Conservation (phyloP, 2,113 vertebrate genomes). For the Colossoma macropomum region DNA sequence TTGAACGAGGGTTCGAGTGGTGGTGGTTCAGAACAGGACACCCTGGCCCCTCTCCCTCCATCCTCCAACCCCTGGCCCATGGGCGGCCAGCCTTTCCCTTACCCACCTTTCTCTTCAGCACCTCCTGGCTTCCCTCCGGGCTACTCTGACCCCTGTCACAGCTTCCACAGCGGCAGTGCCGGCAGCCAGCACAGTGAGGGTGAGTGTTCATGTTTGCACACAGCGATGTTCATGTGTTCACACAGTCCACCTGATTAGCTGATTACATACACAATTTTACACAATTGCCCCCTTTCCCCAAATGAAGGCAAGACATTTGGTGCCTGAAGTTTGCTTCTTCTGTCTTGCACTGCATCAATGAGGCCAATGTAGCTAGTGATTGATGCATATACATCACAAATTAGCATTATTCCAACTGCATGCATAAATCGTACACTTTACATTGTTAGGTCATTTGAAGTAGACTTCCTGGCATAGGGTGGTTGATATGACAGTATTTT, state of each 20-base stretch:
- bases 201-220: slow-evolving; percentile 66
- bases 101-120: slow-evolving; percentile 87
- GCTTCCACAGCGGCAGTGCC: slow-evolving; percentile 92
- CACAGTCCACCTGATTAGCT: not conserved
- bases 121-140: slow-evolving; percentile 91
- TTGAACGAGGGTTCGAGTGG: slow-evolving; percentile 91
- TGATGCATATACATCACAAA: too few relatives aligned
- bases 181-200: slow-evolving; percentile 97
- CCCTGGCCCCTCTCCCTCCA: slow-evolving; percentile 85
- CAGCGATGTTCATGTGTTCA: not conserved
- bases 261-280: too few relatives aligned
- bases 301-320: too few relatives aligned
- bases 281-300: too few relatives aligned
- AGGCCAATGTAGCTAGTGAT: too few relatives aligned
- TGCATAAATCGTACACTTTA: too few relatives aligned
- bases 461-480: too few relatives aligned
- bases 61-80: slow-evolving; percentile 89
- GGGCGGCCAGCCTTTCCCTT: slow-evolving; percentile 90
- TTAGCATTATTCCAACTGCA: too few relatives aligned
- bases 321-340: too few relatives aligned
- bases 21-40: slow-evolving; percentile 92
- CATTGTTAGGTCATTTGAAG: too few relatives aligned
- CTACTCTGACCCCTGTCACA: slow-evolving; percentile 93
- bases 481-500: too few relatives aligned
- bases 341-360: too few relatives aligned